phyloP scores from a whole-genome alignment of 2,113 vertebrate species.

The Varanus komodoensis region DNA sequence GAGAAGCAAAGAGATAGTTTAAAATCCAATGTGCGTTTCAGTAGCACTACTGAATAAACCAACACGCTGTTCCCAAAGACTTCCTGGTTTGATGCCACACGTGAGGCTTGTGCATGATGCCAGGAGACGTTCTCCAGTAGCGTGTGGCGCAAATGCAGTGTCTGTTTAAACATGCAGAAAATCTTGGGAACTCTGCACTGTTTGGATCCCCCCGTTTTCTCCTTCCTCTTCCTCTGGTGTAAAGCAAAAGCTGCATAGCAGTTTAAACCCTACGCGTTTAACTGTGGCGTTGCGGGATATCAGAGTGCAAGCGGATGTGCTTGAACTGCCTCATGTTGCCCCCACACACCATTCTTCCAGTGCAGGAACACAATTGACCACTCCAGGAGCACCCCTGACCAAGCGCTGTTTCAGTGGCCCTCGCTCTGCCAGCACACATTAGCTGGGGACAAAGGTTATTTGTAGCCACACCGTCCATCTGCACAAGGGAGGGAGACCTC shows the following conservation, averaged over 20 bases:
- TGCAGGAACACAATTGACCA: not conserved
- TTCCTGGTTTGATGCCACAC: not conserved
- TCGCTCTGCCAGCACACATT: conserved; percentile 55
- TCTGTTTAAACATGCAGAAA: not conserved
- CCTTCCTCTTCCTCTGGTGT: not conserved
- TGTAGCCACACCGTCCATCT: conserved; percentile 59
- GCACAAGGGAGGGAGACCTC: not conserved
- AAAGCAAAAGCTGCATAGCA: not conserved
- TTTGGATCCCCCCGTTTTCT: not conserved
- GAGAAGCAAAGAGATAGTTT: not conserved
- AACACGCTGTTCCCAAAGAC: not conserved
- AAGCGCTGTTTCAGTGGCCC: conserved; percentile 48
- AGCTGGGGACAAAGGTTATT: conserved; percentile 55
- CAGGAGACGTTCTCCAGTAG: not conserved
- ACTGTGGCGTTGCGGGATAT: not conserved
- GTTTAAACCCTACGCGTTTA: not conserved
- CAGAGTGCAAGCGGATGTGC: not conserved
- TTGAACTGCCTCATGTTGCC: not conserved
- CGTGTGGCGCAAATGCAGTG: too few species aligned
- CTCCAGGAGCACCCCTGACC: conserved; percentile 51
- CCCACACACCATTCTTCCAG: not conserved
- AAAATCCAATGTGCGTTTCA: not conserved
- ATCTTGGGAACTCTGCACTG: not conserved
- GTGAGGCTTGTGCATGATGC: not conserved
- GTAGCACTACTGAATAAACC: not conserved